Evolutionary conservation across 2,113 vertebrate genomes (phyloP).

Genomic region (Struthio camelus): DNA sequence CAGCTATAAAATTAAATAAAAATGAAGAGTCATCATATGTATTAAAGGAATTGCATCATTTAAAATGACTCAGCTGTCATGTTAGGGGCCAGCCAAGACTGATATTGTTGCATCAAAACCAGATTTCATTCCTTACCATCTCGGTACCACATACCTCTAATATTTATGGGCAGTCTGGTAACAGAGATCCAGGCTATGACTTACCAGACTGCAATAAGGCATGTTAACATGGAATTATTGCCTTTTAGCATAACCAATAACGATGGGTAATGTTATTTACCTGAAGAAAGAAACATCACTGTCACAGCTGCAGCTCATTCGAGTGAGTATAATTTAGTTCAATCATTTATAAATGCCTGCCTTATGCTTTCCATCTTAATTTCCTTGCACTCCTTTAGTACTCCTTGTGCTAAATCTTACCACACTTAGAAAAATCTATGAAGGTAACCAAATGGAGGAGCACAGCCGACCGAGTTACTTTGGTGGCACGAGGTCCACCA

Average conservation of each 20-base stretch:
- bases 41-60: background rate
- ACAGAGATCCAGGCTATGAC: conserved; percentile 36
- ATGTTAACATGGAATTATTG: conserved; percentile 47
- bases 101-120: background rate
- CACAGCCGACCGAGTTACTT: background rate
- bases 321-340: conserved; percentile 46
- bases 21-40: background rate
- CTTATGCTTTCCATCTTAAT: conserved; percentile 54
- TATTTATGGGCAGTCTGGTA: conserved; percentile 49
- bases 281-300: conserved; percentile 50
- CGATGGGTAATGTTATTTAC: conserved; percentile 62
- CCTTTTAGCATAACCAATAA: conserved; percentile 44
- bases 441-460: background rate
- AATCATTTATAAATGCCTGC: conserved; percentile 63
- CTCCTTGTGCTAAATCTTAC: conserved; percentile 34
- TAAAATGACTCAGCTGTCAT: background rate
- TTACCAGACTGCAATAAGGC: conserved; percentile 49
- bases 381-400: conserved; percentile 27
- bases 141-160: background rate
- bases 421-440: background rate
- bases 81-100: background rate
- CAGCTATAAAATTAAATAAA: background rate
- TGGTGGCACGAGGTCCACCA: background rate
- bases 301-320: conserved; percentile 49
- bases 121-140: conserved; percentile 19